These are phyloP conservation scores for Odontophorus gujanensis DNA, from an alignment of 2,113 vertebrate genomes.

Conservation along the genomic window DNA sequence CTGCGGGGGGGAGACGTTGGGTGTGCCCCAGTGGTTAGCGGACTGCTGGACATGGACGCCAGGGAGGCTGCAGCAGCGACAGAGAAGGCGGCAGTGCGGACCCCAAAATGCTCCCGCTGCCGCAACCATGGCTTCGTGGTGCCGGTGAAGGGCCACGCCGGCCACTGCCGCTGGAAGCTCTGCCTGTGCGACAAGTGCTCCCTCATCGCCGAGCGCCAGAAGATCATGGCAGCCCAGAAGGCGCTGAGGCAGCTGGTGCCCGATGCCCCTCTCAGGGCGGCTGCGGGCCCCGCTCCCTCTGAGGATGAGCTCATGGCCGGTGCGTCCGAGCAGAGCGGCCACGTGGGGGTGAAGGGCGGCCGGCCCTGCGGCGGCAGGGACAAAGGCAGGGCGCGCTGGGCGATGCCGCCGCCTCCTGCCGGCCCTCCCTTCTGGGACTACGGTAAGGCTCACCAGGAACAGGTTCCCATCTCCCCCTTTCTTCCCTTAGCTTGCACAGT, in stretches of 20 bases:
- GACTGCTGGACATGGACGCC: neutral
- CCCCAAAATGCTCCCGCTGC: constrained; percentile 85
- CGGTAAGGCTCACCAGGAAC: constrained; percentile 19
- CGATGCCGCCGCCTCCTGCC: neutral
- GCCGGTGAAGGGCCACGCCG: constrained; percentile 83
- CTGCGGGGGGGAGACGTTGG: accelerated
- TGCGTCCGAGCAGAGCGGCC: neutral
- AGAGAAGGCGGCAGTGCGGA: constrained; percentile 40
- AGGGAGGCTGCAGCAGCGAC: neutral
- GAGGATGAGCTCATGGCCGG: neutral
- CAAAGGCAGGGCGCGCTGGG: neutral
- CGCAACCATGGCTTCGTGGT: constrained; percentile 86
- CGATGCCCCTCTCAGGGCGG: neutral
- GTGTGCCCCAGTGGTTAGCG: accelerated
- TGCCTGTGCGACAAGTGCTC: constrained; percentile 85
- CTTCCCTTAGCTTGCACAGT: neutral
- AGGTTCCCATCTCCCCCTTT: neutral
- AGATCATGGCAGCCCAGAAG: constrained; percentile 83
- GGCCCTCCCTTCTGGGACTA: constrained; percentile 53
- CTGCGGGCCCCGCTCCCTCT: accelerated
- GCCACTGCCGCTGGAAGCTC: constrained; percentile 81
- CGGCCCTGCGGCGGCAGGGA: neutral
- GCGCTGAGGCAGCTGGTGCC: constrained; percentile 66
- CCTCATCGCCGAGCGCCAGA: constrained; percentile 83
- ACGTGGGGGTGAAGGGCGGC: neutral